Evolutionary conservation across 2,797 vertebrate species (phyloP).

Genomic region (Alca torda): DNA sequence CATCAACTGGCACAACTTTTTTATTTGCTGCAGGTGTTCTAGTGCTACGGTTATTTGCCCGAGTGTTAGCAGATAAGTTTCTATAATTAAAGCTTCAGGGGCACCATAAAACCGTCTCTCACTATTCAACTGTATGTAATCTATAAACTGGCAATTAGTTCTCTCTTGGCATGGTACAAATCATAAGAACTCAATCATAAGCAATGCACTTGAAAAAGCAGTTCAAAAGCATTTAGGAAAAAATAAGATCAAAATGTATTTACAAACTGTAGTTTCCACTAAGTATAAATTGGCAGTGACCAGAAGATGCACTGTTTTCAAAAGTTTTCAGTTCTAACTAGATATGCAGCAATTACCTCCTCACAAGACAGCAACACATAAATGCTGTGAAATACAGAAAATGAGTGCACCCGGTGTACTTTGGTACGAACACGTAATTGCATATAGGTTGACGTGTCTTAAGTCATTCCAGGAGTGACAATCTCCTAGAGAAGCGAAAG

Average conservation of each 20-base stretch:
- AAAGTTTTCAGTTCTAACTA: neutral
- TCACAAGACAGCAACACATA: neutral
- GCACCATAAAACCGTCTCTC: neutral
- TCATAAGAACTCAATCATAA: accelerated
- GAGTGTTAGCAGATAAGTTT: neutral
- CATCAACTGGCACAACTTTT: neutral
- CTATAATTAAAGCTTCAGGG: neutral
- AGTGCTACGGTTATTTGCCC: neutral
- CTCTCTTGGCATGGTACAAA: neutral
- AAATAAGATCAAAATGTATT: neutral
- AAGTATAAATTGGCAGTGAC: neutral
- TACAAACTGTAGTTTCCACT: neutral
- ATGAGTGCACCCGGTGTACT: neutral
- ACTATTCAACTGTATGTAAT: neutral
- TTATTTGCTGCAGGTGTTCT: neutral
- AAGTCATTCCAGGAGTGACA: neutral
- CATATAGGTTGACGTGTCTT: neutral
- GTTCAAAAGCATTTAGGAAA: neutral
- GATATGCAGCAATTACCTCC: neutral
- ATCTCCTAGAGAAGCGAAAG: neutral
- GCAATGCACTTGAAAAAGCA: neutral
- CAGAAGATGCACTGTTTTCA: neutral
- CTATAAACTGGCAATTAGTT: neutral
- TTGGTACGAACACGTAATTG: neutral
- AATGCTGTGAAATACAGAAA: neutral